Base-by-base conservation (phyloP, 2,797 vertebrate genomes). In the Hoplostethus mediterraneus region DNA sequence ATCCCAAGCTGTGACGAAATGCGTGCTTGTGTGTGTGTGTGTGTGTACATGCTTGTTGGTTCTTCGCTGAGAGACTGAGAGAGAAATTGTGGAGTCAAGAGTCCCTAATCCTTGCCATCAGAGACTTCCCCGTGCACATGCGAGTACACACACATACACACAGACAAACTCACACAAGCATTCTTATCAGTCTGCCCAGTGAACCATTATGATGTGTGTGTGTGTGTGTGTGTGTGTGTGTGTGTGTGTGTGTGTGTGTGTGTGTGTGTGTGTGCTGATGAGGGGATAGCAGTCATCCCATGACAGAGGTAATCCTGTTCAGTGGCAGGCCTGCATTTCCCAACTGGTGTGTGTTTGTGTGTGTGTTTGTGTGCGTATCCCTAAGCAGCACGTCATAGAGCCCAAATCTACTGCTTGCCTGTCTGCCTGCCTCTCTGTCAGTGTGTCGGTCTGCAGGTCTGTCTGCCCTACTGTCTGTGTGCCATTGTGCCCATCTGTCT, bases 301-400 rank as follows among this genome's bases (percentile, higher is more conserved):
- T 85, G 91, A 89, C 83, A 85, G 84, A 87, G 69, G 89, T 92
- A 93, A 94, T 92, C 89, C 89, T 85, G 87, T 92, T 89, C 83
- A 80, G 82, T 89, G 86, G 82, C 77, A 86, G 76, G 78, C 90
- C 89, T 90, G 87, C 73, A 85, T 91, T 88, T 92, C 90, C 84
- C 81, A 62, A 73, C 81, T 85, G 66, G 78, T 78, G 70, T 68
- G 58, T 31, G n/a, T 64, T 49, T 81, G 79, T 78, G 54, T 79
- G 59, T 71, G 64, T 68, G 70, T 66, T 25, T 80, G n/a, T 75
- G 73, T 85, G 77, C 84, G 81, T 81, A 64, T 89, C 73, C 81
- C 69, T 62, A 68, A 81, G 73, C 79, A 87, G 79, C 72, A 79
- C 81, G 85, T 84, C 76, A 86, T 71, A 64, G 78, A 90, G 68